Conservation (phyloP, 2,888 invertebrate species). For the Ramazzottius varieornatus region DNA sequence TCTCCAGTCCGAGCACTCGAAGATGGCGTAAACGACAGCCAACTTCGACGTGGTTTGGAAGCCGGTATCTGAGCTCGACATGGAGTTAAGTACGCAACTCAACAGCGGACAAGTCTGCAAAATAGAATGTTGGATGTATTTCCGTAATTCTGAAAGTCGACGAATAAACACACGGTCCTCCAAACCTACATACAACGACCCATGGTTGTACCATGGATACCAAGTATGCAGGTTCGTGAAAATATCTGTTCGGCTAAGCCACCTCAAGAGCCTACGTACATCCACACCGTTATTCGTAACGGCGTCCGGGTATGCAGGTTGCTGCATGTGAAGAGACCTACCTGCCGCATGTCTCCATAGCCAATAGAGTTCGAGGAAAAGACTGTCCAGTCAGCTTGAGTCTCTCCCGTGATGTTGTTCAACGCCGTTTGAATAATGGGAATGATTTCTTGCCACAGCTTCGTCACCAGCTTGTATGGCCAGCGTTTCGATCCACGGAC, state of each 20-base stretch:
- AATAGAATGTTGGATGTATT: too few species aligned
- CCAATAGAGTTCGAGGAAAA: background rate
- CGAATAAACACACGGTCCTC: too few species aligned
- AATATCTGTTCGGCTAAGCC: too few species aligned
- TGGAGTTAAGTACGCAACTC: background rate
- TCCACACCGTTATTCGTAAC: too few species aligned
- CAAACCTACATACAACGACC: too few species aligned
- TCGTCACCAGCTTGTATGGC: conserved; percentile 30
- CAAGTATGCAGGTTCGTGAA: too few species aligned
- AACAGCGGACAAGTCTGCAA: background rate
- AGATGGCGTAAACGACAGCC: background rate
- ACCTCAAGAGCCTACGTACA: too few species aligned
- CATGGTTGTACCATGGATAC: too few species aligned
- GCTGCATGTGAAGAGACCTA: too few species aligned
- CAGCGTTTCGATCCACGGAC: conserved; percentile 59
- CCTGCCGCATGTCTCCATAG: background rate
- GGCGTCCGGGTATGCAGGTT: too few species aligned
- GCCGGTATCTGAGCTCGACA: background rate
- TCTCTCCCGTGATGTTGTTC: conserved; percentile 1
- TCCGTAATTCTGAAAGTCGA: too few species aligned
- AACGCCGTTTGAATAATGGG: background rate
- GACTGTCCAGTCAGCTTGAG: background rate
- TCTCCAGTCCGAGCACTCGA: background rate
- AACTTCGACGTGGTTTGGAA: background rate
- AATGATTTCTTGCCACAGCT: background rate